Percentiles rank a stretch among this genome's conserved stretches.
phyloP scores from a whole-genome alignment of 2,888 invertebrate genomes.

The Bombylius major region DNA sequence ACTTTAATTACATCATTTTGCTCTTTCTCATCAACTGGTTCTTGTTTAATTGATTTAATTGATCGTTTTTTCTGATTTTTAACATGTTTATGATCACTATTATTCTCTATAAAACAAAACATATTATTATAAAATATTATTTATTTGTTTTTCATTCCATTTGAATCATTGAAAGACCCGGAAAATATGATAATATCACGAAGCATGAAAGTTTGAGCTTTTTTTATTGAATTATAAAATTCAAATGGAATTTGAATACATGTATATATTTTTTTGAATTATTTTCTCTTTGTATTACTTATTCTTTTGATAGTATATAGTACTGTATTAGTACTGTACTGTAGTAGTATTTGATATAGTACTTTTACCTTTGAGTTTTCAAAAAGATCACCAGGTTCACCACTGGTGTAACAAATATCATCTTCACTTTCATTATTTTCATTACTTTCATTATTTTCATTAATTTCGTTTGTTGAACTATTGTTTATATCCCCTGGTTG shows the following conservation, averaged over 20 bases:
- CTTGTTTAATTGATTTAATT: constrained; percentile 17
- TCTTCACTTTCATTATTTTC: neutral
- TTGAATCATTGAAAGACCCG: too few species aligned
- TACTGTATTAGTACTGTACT: too few species aligned
- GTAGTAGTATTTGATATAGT: constrained; percentile 5
- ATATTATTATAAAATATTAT: too few species aligned
- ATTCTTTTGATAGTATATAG: too few species aligned
- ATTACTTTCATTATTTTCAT: too few species aligned
- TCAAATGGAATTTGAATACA: too few species aligned
- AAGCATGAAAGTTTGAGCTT: too few species aligned
- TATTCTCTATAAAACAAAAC: too few species aligned
- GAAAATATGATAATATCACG: too few species aligned
- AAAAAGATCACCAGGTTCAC: neutral
- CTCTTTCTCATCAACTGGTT: constrained; percentile 7
- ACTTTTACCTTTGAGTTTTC: constrained; percentile 11
- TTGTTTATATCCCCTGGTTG: neutral
- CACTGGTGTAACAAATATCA: neutral
- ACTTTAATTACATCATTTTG: constrained; percentile 1
- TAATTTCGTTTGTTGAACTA: neutral
- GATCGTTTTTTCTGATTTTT: neutral
- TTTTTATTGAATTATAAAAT: too few species aligned
- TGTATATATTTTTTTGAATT: neutral
- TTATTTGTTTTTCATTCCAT: too few species aligned
- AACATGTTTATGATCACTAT: constrained; percentile 5
- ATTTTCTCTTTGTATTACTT: neutral